Evolutionary conservation across 2,797 vertebrate species (phyloP).

Genomic region (Denticeps clupeoides): DNA sequence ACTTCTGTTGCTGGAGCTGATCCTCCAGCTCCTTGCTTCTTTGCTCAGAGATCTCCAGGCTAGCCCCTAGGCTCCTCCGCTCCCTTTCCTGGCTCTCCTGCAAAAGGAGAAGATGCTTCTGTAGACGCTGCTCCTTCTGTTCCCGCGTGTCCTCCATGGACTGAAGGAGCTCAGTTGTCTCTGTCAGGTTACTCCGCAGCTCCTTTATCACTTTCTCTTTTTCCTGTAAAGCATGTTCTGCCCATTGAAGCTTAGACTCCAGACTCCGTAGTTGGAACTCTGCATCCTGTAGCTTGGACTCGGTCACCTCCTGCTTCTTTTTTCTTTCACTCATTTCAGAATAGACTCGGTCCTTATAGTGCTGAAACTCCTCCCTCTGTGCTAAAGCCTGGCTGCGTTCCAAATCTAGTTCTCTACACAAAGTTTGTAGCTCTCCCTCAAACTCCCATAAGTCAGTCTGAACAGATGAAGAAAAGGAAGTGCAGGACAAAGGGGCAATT

Average conservation of each 20-base stretch:
- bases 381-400: slow-evolving; percentile 60
- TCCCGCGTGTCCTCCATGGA: slow-evolving; percentile 65
- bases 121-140: slow-evolving; percentile 72
- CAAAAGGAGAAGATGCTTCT: slow-evolving; percentile 72
- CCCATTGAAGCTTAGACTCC: slow-evolving; percentile 52
- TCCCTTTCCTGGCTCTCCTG: slow-evolving; percentile 82
- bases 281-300: slow-evolving; percentile 60
- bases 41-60: slow-evolving; percentile 69
- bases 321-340: slow-evolving; percentile 67
- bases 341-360: slow-evolving; percentile 48
- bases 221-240: slow-evolving; percentile 52
- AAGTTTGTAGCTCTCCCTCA: slow-evolving; percentile 57
- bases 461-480: slow-evolving; percentile 22
- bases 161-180: slow-evolving; percentile 59
- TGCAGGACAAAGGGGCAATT: slow-evolving; percentile 12
- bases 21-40: slow-evolving; percentile 70
- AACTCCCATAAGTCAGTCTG: slow-evolving; percentile 34
- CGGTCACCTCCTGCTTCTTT: slow-evolving; percentile 55
- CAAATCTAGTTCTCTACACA: slow-evolving; percentile 69
- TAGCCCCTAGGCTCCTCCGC: slow-evolving; percentile 64
- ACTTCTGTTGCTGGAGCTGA: slow-evolving; percentile 71
- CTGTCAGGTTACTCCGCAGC: slow-evolving; percentile 59
- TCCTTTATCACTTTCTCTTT: slow-evolving; percentile 60
- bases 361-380: slow-evolving; percentile 64
- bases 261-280: slow-evolving; percentile 61